phyloP scores from a whole-genome alignment of 2,797 vertebrate species.

The Galaxias olidus region DNA sequence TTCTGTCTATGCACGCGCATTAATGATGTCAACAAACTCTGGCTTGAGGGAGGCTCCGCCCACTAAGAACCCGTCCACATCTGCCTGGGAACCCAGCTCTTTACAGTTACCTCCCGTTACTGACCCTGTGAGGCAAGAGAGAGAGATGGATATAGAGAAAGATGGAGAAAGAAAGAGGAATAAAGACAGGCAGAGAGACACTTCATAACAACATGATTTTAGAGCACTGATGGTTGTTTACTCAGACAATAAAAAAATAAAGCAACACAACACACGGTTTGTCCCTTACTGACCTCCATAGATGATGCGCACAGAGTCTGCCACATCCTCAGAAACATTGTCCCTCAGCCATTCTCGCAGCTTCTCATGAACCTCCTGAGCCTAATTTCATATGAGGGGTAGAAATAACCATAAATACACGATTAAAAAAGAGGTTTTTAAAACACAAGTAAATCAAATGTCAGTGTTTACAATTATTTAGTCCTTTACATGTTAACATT shows the following conservation, averaged over 20 bases:
- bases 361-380: constrained; percentile 92
- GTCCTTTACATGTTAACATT: too few relatives aligned
- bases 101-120: constrained; percentile 86
- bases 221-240: too few relatives aligned
- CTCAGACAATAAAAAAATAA: too few relatives aligned
- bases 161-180: background rate
- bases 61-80: constrained; percentile 91
- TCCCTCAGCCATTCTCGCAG: constrained; percentile 85
- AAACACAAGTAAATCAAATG: background rate
- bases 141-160: background rate
- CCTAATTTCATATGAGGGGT: constrained; percentile 61
- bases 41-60: constrained; percentile 92
- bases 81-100: constrained; percentile 83
- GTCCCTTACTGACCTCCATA: constrained; percentile 83
- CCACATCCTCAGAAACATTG: constrained; percentile 82
- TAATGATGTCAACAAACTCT: constrained; percentile 90
- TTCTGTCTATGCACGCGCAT: constrained; percentile 76
- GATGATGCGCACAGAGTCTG: constrained; percentile 85
- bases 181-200: background rate
- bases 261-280: too few relatives aligned
- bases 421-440: too few relatives aligned
- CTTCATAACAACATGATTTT: too few relatives aligned
- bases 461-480: background rate
- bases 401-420: background rate
- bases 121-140: constrained; percentile 72